A percentile compares a stretch with the other conserved stretches of the same genome.
These are phyloP conservation scores for Ceraclea dissimilis DNA, from an alignment of 2,888 invertebrate genomes.

Conservation along the genomic window DNA sequence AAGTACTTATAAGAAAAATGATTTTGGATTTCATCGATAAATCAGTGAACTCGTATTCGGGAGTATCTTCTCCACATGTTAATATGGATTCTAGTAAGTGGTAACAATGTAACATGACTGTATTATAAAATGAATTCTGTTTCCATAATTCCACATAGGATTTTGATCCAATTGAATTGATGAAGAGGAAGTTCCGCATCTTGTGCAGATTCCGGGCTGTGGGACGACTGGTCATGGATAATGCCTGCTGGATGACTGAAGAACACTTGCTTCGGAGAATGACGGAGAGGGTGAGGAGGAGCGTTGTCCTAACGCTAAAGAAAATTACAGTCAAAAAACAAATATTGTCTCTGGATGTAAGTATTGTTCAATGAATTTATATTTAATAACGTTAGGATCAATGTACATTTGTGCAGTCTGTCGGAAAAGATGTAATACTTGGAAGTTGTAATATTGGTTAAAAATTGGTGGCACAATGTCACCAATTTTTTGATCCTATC, in stretches of 20 bases:
- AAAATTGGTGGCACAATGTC: too few relatives aligned
- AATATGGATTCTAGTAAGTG: too few relatives aligned
- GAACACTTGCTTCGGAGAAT: neutral
- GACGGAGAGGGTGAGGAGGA: neutral
- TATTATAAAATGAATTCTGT: too few relatives aligned
- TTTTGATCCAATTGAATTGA: conserved; percentile 35
- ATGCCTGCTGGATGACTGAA: conserved; percentile 47
- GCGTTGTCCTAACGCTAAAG: neutral
- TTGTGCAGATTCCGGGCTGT: conserved; percentile 50
- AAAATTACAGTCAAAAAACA: neutral
- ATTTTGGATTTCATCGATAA: neutral
- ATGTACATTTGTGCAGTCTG: too few relatives aligned
- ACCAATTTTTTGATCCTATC: too few relatives aligned
- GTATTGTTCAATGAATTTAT: too few relatives aligned
- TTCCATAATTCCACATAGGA: neutral
- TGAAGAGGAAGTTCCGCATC: conserved; percentile 40
- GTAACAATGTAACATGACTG: too few relatives aligned
- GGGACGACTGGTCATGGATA: conserved; percentile 49
- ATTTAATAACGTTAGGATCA: too few relatives aligned
- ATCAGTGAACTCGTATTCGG: too few relatives aligned
- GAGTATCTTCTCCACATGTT: too few relatives aligned
- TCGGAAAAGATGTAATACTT: too few relatives aligned
- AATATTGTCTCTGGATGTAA: neutral
- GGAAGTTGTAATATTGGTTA: too few relatives aligned
- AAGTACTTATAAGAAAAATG: neutral